phyloP scores from a whole-genome alignment of 2,888 invertebrate genomes.

The Eremobia ochroleuca region DNA sequence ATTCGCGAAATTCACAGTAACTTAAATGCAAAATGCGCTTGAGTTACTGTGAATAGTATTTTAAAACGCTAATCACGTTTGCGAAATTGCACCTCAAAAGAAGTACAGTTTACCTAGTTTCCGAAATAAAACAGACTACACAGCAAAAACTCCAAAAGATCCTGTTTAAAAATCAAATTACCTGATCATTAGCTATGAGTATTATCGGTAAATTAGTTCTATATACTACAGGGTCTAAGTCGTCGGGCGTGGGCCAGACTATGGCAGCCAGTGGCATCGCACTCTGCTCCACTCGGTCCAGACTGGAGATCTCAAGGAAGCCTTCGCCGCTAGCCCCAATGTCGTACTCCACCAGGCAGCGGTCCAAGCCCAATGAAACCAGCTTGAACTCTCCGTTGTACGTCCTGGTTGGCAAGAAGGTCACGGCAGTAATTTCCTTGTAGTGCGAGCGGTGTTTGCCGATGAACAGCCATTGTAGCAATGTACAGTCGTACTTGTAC shows the following conservation, averaged over 20 bases:
- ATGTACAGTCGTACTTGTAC: constrained; percentile 82
- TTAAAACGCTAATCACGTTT: neutral
- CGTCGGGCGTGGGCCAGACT: constrained; percentile 79
- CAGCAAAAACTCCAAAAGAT: neutral
- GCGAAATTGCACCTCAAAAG: neutral
- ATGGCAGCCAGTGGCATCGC: constrained; percentile 90
- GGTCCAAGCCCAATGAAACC: constrained; percentile 91
- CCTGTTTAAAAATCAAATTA: constrained; percentile 62
- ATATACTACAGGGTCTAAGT: constrained; percentile 71
- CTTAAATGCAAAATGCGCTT: neutral
- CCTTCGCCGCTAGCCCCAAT: constrained; percentile 84
- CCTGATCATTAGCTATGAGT: constrained; percentile 92
- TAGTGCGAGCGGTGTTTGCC: constrained; percentile 92
- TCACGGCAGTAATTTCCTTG: constrained; percentile 89
- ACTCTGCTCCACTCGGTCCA: constrained; percentile 92
- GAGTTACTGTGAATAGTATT: neutral
- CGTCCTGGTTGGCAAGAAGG: constrained; percentile 88
- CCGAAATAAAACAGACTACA: neutral
- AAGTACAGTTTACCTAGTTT: no score
- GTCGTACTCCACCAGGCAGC: constrained; percentile 91
- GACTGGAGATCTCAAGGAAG: constrained; percentile 82
- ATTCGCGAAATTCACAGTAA: neutral
- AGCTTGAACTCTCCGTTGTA: constrained; percentile 84
- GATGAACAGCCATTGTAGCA: constrained; percentile 87
- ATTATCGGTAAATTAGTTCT: constrained; percentile 83